phyloP scores from a whole-genome alignment of 1,140 invertebrate species.

The Drepana arcuata region DNA sequence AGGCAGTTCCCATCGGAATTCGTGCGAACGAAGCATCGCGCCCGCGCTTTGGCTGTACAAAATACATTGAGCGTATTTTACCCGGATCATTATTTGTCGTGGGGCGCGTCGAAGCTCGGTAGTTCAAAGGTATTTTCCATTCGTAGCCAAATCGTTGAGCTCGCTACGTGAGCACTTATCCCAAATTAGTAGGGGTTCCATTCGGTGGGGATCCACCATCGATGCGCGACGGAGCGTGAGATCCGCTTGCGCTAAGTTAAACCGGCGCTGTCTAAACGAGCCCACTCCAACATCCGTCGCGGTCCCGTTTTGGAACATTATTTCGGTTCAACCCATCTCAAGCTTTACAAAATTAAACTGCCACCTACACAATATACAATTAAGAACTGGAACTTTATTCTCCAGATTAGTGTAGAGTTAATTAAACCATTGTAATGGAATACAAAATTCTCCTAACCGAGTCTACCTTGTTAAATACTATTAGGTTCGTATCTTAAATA shows the following conservation, averaged over 20 bases:
- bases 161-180: conserved; percentile 45
- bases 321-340: too few relatives aligned
- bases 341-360: too few relatives aligned
- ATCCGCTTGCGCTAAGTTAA: conserved; percentile 35
- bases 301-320: conserved; percentile 11
- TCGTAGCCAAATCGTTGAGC: conserved; percentile 35
- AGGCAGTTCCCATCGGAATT: conserved; percentile 1
- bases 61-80: conserved; percentile 7
- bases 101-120: conserved; percentile 19
- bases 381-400: too few relatives aligned
- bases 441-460: too few relatives aligned
- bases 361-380: too few relatives aligned
- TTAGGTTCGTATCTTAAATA: too few relatives aligned
- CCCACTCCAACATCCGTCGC: conserved; percentile 17
- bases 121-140: conserved; percentile 43
- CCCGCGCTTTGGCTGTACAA: not conserved
- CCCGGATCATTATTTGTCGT: conserved; percentile 18
- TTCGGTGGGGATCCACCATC: conserved; percentile 22
- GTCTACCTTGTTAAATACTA: too few relatives aligned
- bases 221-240: conserved; percentile 39
- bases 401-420: too few relatives aligned
- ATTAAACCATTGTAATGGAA: too few relatives aligned
- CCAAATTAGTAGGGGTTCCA: conserved; percentile 42
- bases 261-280: conserved; percentile 28
- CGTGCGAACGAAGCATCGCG: not conserved